Conservation (phyloP, 2,888 invertebrate genomes). For the Rhagonycha fulva region DNA sequence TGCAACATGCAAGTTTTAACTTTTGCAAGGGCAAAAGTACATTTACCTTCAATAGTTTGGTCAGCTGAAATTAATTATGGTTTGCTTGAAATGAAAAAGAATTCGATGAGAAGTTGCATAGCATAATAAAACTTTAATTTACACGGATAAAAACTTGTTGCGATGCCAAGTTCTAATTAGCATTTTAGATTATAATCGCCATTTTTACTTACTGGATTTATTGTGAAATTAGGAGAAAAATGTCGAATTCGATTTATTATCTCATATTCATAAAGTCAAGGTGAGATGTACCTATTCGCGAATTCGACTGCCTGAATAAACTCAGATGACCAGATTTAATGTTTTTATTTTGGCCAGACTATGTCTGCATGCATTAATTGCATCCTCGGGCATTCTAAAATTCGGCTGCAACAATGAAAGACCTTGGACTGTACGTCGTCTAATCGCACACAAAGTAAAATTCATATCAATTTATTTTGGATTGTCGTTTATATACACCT, state of each 20-base stretch:
- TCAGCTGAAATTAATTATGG: slow-evolving; percentile 23
- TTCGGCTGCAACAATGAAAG: slow-evolving; percentile 36
- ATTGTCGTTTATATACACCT: neutral
- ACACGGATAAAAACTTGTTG: neutral
- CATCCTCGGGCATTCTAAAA: slow-evolving; percentile 50
- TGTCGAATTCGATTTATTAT: neutral
- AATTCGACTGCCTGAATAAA: slow-evolving; percentile 38
- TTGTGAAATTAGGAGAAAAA: neutral
- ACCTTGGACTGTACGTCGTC: slow-evolving; percentile 23
- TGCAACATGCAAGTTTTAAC: slow-evolving; percentile 27
- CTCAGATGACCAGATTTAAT: slow-evolving; percentile 41
- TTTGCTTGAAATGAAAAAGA: slow-evolving; percentile 11
- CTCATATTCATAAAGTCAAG: slow-evolving; percentile 37
- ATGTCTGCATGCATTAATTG: slow-evolving; percentile 55
- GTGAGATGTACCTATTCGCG: slow-evolving; percentile 39
- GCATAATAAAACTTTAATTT: neutral
- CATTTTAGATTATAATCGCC: neutral
- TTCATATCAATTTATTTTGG: slow-evolving; percentile 15
- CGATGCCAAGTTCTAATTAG: neutral
- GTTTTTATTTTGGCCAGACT: slow-evolving; percentile 42
- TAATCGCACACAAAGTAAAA: slow-evolving; percentile 18
- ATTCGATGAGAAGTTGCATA: neutral
- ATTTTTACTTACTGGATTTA: neutral
- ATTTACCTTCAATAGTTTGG: slow-evolving; percentile 47
- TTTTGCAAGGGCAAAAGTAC: slow-evolving; percentile 54